Evolutionary conservation across 2,113 vertebrate genomes (phyloP).

Genomic region (Strix uralensis): DNA sequence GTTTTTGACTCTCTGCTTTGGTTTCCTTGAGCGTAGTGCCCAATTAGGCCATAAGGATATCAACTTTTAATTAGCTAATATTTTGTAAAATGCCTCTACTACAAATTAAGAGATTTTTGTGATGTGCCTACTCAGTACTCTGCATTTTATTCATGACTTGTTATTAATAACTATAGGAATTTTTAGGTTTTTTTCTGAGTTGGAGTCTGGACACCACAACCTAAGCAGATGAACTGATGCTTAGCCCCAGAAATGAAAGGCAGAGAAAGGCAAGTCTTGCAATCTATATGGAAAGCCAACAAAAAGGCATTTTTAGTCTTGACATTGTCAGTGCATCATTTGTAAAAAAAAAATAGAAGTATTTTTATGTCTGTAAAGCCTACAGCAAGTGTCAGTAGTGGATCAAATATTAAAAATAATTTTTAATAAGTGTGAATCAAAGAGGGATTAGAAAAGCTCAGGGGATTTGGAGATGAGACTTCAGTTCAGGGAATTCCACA

Average conservation of each 20-base stretch:
- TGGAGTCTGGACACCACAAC: neutral
- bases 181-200: neutral
- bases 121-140: neutral
- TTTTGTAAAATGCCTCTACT: neutral
- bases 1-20: neutral
- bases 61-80: neutral
- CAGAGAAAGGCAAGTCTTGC: neutral
- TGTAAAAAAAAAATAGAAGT: conserved; percentile 43
- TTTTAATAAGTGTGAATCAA: conserved; percentile 73
- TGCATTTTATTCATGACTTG: neutral
- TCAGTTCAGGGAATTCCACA: conserved; percentile 67
- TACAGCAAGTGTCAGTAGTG: conserved; percentile 59
- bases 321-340: neutral
- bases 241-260: neutral
- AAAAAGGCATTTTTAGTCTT: neutral
- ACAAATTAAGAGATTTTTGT: neutral
- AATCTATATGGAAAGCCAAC: neutral
- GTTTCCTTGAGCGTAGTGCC: neutral
- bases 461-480: conserved; percentile 64
- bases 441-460: conserved; percentile 69
- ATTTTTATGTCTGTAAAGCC: conserved; percentile 39
- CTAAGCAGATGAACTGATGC: neutral
- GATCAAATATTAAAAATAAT: conserved; percentile 75
- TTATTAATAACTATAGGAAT: neutral
- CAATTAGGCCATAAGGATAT: neutral